phyloP scores from a whole-genome alignment of 1,140 invertebrate species.

The Eurytemora carolleeae region DNA sequence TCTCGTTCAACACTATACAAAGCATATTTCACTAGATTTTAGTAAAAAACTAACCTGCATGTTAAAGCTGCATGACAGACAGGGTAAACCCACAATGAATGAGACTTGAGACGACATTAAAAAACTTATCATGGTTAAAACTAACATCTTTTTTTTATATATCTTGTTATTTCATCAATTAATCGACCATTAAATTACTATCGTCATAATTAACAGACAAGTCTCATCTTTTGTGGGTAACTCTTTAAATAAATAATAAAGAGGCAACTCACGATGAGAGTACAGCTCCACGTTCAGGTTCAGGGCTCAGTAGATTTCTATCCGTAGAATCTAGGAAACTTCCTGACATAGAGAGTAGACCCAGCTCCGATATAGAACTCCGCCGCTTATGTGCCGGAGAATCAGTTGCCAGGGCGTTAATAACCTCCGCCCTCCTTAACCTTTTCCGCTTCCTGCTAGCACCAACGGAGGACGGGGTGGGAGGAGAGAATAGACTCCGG shows the following conservation, averaged over 20 bases:
- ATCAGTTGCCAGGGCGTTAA: constrained; percentile 1
- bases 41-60: neutral
- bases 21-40: neutral
- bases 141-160: no score
- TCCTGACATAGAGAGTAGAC: constrained; percentile 54
- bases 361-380: constrained; percentile 59
- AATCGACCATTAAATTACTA: no score
- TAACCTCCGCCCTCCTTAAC: constrained; percentile 1
- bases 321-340: constrained; percentile 66
- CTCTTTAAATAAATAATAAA: no score
- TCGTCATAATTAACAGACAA: no score
- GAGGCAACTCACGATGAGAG: no score
- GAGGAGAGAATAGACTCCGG: neutral
- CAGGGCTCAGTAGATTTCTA: constrained; percentile 21
- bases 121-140: no score
- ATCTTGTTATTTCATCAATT: no score
- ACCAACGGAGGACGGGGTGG: neutral
- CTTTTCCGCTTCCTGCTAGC: constrained; percentile 6
- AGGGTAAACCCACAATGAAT: neutral
- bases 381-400: constrained; percentile 40
- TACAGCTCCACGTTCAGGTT: neutral
- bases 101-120: neutral
- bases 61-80: neutral
- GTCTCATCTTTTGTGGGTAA: no score
- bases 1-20: neutral